Evolutionary conservation across 1,140 invertebrate species (phyloP).

Genomic region (Aricia agestis): DNA sequence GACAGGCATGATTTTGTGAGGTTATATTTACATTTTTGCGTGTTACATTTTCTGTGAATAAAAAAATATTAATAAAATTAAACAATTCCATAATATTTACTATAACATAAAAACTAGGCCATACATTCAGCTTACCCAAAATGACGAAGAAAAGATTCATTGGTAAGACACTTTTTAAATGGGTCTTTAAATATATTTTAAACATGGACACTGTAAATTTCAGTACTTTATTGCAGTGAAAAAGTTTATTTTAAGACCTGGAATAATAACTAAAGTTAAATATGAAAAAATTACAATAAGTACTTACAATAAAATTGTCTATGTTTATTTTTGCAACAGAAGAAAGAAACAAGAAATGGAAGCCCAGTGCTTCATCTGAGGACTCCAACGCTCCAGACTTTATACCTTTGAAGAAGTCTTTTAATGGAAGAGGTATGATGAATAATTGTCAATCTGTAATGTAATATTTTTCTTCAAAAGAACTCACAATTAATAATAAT

Average conservation of each 20-base stretch:
- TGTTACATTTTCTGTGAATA: neutral
- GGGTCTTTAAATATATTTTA: no score
- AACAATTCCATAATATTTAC: neutral
- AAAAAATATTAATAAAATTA: neutral
- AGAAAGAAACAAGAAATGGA: constrained; percentile 38
- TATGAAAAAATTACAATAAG: no score
- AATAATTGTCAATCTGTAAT: no score
- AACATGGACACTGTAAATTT: no score
- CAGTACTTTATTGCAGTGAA: no score
- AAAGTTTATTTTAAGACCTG: no score
- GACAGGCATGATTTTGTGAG: neutral
- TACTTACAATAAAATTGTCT: no score
- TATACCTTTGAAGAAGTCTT: constrained; percentile 1
- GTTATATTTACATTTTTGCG: neutral
- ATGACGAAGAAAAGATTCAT: neutral
- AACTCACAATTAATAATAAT: no score
- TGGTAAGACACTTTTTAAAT: neutral
- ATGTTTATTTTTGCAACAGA: neutral
- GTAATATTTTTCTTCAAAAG: no score
- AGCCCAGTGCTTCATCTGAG: constrained; percentile 25
- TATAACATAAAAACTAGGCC: neutral
- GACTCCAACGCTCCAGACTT: neutral
- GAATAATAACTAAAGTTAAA: no score
- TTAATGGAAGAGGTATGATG: neutral
- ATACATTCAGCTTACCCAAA: neutral